Base-by-base conservation (phyloP, 2,888 invertebrate genomes). In the Oscheius onirici region DNA sequence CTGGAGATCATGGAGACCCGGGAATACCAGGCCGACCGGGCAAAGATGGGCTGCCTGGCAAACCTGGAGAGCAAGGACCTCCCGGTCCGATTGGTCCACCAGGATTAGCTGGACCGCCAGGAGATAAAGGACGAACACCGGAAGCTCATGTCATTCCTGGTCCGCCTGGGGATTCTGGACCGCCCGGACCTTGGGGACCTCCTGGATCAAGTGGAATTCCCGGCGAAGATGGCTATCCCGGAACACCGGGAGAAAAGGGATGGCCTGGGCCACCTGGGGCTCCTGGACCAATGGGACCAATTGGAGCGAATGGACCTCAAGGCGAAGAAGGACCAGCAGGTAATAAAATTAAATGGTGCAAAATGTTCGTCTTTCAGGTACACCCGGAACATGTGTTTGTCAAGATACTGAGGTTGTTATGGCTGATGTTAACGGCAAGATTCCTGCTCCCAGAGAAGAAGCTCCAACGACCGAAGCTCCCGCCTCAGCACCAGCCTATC, bases 381-480 rank as follows among this genome's bases (percentile, higher is more conserved):
- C 87, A 28, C 87, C 87, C 24, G 87, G 87, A 26, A 87, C 87
- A 24, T 87, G 87, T 68, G 87, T 87, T 11, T 87, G 87, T 72
- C 85, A 84, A 71, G 87, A 87, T 67, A 87, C 87, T 0, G 87
- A 87, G 76, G 87, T 87, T 17, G 85, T 87, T 22, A 83, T 87
- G 74, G 76, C 80, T 41, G 84, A 84, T 68, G 78, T 75, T 61
- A 80, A 79, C 57, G 80, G 80, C 46, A 60, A 75, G 44, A 74
- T 78, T 60, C 78, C 80, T 17, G 80, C 80, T 40, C 78, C 78
- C 41, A 54, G 77, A 22, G 80, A 80, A 28, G 77, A 79, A 60
- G 68, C 72, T 8, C 28, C 44, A 11, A 71, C 55, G 5, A 60
- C 71, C 5, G 49, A 26, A 10, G 43, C 17, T 13, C 24, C 17